Percentiles rank a stretch among this genome's conserved stretches.
These are phyloP conservation scores for Bostrychus sinensis DNA, from an alignment of 2,113 vertebrate genomes.

Conservation along the genomic window DNA sequence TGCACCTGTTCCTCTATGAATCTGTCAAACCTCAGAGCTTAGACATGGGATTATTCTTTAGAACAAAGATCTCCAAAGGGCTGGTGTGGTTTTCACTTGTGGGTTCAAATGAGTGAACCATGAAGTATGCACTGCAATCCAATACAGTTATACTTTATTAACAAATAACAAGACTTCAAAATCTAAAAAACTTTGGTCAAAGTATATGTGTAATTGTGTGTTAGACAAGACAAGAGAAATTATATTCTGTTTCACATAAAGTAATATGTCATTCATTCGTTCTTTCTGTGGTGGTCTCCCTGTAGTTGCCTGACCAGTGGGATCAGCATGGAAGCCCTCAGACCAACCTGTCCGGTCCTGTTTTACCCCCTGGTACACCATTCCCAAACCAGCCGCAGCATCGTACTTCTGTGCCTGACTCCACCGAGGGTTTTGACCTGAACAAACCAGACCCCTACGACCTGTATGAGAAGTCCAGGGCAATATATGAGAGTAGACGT, in stretches of 20 bases:
- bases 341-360: conserved; percentile 86
- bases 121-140: no score
- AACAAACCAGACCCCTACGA: conserved; percentile 98
- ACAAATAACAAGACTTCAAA: neutral
- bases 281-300: conserved; percentile 14
- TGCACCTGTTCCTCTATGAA: conserved; percentile 25
- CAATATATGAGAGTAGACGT: conserved; percentile 99
- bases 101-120: no score
- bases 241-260: no score
- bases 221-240: no score
- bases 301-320: conserved; percentile 91
- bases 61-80: neutral
- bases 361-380: conserved; percentile 85
- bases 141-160: no score
- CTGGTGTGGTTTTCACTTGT: no score
- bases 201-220: neutral
- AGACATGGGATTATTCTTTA: neutral
- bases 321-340: conserved; percentile 96
- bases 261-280: neutral
- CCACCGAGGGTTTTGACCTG: conserved; percentile 93
- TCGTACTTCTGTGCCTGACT: conserved; percentile 93
- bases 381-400: conserved; percentile 88
- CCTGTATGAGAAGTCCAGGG: conserved; percentile 98
- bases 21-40: no score
- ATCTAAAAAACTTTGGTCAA: neutral